Evolutionary conservation across 2,113 vertebrate genomes (phyloP).

Genomic region (Lamprotornis superbus): DNA sequence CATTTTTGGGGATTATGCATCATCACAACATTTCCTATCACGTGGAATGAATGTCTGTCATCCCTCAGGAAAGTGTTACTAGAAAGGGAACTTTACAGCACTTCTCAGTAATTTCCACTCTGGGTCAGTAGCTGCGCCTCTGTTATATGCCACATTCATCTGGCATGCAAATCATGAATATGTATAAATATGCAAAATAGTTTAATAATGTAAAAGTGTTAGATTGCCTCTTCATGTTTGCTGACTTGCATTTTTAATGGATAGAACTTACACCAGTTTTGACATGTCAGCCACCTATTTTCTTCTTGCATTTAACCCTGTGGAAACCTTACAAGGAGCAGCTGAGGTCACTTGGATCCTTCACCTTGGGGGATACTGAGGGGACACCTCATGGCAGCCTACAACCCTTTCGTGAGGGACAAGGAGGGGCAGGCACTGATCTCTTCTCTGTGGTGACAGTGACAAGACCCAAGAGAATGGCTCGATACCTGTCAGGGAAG

Average conservation of each 20-base stretch:
- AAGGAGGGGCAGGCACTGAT: background rate
- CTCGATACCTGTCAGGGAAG: accelerated
- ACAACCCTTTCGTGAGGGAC: background rate
- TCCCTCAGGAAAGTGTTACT: background rate
- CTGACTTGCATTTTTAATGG: background rate
- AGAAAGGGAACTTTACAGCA: background rate
- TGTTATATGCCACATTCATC: background rate
- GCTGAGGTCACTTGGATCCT: background rate
- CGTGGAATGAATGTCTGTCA: background rate
- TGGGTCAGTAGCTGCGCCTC: background rate
- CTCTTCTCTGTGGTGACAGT: background rate
- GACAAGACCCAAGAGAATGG: background rate
- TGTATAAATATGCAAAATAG: background rate
- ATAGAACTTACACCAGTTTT: background rate
- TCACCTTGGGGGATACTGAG: background rate
- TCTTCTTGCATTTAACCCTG: background rate
- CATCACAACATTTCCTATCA: background rate
- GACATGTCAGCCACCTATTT: background rate
- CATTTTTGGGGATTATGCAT: background rate
- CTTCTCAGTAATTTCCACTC: background rate
- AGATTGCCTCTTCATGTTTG: background rate
- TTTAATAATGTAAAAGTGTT: background rate
- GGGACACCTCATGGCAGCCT: background rate
- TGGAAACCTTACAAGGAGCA: background rate
- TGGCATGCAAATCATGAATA: background rate